phyloP scores from a whole-genome alignment of 2,797 vertebrate species.

The Falco biarmicus region DNA sequence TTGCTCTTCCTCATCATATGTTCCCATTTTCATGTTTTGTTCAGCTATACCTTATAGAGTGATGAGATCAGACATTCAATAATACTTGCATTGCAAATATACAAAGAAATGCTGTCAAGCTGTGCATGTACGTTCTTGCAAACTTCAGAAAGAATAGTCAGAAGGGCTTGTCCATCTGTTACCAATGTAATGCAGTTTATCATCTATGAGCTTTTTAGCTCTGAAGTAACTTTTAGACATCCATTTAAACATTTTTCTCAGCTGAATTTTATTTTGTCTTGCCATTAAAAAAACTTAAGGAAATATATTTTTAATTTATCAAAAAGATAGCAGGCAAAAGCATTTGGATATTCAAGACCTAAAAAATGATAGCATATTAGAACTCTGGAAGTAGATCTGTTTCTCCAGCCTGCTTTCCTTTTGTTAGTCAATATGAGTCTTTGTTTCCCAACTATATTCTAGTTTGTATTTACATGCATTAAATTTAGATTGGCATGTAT shows the following conservation, averaged over 20 bases:
- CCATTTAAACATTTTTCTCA: neutral
- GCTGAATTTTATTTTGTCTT: neutral
- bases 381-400: neutral
- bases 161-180: neutral
- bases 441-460: neutral
- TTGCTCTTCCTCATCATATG: neutral
- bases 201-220: neutral
- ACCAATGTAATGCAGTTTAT: neutral
- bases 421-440: neutral
- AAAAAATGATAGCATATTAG: neutral
- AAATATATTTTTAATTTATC: neutral
- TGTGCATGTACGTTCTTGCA: neutral
- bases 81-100: neutral
- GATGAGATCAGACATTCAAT: neutral
- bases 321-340: neutral
- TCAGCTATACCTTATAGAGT: neutral
- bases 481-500: neutral
- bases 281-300: neutral
- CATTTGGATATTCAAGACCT: neutral
- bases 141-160: neutral
- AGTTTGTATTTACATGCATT: neutral
- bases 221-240: neutral
- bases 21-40: neutral
- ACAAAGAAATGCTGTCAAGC: neutral
- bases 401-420: neutral